Base-by-base conservation (phyloP, 2,797 vertebrate genomes). In the Catharus ustulatus region DNA sequence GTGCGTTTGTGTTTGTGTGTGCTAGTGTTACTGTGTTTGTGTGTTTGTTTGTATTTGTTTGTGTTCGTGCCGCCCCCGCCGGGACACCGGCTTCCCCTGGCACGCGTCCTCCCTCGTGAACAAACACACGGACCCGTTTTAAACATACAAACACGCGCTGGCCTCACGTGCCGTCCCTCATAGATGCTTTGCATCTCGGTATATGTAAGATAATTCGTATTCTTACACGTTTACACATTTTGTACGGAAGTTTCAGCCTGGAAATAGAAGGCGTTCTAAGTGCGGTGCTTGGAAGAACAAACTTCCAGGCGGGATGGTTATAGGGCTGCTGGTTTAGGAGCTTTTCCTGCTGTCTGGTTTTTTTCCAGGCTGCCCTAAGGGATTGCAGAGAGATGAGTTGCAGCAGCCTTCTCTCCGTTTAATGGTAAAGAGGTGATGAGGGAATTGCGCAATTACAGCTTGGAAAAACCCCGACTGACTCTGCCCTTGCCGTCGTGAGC, bases 131-230 rank as follows among this genome's bases (percentile, higher is more conserved):
- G 11, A 7, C 22, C 1, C 6, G 2, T 36, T 54, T 32, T 14
- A 32, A 61, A 29, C 13, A 1, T 5, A 7, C 0, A 18, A 36
- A 30, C 27, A 14, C 0, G 1, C 1, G 0, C 24, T 21, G 49
- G 15, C 42, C 21, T 55, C 11, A 0, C 13, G 30, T 8, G 1
- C 30, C 2, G 2, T 13, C n/a, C 49, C 15, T 43, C 16, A 29
- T 0, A 4, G 42, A 7, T 19, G 10, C 51, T 69, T 62, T 27
- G 36, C 52, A 1, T 29, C 26, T 7, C 0, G 3, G 10, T 26
- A 1, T 2, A 4, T 14, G 7, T 11, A 13, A 71, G 15, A 5
- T 9, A 12, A 22, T 49, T 23, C 1, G 0, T 17, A 6, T 29
- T 38, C 59, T 71, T 34, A 38, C 26, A 0, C 4, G 1, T 22